These are phyloP conservation scores for Ceratina japonica DNA, from an alignment of 1,140 invertebrate species.

Conservation along the genomic window DNA sequence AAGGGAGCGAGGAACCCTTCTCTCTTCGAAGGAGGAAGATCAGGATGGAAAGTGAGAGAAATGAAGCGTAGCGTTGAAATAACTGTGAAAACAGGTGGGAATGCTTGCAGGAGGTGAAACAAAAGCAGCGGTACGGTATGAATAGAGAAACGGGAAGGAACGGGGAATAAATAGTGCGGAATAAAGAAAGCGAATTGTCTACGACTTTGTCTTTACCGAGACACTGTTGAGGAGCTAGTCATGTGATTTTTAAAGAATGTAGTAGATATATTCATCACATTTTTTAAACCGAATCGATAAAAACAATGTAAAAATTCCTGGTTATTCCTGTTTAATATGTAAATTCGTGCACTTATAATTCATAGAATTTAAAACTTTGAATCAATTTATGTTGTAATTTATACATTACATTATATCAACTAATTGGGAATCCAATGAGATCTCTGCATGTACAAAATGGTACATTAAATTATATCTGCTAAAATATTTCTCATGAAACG, in stretches of 20 bases:
- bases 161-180: not conserved
- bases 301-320: too few species aligned
- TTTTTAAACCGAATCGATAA: too few species aligned
- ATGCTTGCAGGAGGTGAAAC: not conserved
- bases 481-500: too few species aligned
- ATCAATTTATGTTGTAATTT: too few species aligned
- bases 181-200: conserved; percentile 32
- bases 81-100: conserved; percentile 13
- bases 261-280: too few species aligned
- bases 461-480: too few species aligned
- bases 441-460: too few species aligned
- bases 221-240: conserved; percentile 6
- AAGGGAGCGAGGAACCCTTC: not conserved
- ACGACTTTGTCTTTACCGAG: conserved; percentile 14
- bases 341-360: not conserved
- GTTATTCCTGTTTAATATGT: too few species aligned
- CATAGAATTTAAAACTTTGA: too few species aligned
- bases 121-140: not conserved
- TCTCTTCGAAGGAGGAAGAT: not conserved
- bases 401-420: too few species aligned
- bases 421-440: too few species aligned
- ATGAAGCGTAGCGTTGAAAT: not conserved
- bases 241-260: too few species aligned
- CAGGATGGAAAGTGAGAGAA: conserved; percentile 1
- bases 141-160: not conserved